A percentile compares a stretch with the other conserved stretches of the same genome.
phyloP scores from a whole-genome alignment of 2,797 vertebrate species.

The Lagocephalus sceleratus region DNA sequence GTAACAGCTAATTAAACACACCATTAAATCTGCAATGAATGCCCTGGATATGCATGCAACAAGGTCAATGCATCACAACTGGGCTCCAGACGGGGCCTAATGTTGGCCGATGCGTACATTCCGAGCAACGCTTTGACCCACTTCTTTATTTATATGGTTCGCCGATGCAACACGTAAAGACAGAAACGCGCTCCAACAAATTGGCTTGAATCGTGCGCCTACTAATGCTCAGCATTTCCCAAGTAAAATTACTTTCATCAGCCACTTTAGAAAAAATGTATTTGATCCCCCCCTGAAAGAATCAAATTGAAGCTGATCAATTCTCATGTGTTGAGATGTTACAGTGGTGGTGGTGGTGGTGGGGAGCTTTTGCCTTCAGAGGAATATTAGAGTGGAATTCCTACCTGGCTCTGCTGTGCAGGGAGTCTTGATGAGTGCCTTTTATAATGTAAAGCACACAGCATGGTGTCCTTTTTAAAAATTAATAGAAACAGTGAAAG shows the following conservation, averaged over 20 bases:
- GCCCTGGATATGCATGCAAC: slow-evolving; percentile 35
- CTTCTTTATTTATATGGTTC: slow-evolving; percentile 5
- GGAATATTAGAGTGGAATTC: background rate
- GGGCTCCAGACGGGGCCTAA: slow-evolving; percentile 24
- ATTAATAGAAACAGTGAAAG: slow-evolving; percentile 3
- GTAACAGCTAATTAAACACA: slow-evolving; percentile 65
- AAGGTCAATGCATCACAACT: slow-evolving; percentile 54
- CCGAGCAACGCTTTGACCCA: slow-evolving; percentile 5
- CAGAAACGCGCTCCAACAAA: slow-evolving; percentile 1
- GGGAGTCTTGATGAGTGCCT: background rate
- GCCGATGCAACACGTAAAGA: background rate
- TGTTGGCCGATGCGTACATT: slow-evolving; percentile 30
- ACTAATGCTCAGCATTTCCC: slow-evolving; percentile 6
- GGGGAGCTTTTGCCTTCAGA: slow-evolving; percentile 4
- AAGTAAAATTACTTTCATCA: slow-evolving; percentile 18
- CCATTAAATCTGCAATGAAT: slow-evolving; percentile 57
- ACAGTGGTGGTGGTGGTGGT: background rate
- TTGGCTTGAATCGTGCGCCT: slow-evolving; percentile 31
- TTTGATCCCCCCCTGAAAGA: background rate
- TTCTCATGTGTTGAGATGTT: slow-evolving; percentile 14
- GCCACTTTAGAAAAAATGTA: slow-evolving; percentile 13
- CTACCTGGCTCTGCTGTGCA: background rate
- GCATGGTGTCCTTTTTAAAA: slow-evolving; percentile 10
- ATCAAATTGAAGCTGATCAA: slow-evolving; percentile 25
- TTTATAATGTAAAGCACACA: slow-evolving; percentile 8